phyloP scores from a whole-genome alignment of 1,140 invertebrate species.

The Probaryconus sp. region DNA sequence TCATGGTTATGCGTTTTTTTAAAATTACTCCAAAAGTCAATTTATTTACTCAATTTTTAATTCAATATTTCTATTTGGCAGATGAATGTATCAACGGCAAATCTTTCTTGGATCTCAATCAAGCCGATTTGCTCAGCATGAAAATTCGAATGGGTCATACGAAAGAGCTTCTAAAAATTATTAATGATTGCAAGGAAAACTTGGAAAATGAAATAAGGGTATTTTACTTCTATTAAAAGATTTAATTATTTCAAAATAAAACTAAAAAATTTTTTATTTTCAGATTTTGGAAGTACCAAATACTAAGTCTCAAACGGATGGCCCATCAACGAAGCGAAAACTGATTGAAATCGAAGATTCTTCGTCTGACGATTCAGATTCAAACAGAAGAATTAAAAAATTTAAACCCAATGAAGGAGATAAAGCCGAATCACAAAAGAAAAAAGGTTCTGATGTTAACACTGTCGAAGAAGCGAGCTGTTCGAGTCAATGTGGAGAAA shows the following conservation, averaged over 20 bases:
- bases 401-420: no score
- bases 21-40: background rate
- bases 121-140: slow-evolving; percentile 26
- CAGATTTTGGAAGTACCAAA: no score
- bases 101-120: slow-evolving; percentile 23
- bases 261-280: no score
- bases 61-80: slow-evolving; percentile 14
- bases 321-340: no score
- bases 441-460: background rate
- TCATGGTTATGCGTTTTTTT: background rate
- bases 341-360: no score
- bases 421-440: background rate
- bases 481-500: background rate
- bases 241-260: no score
- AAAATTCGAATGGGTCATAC: slow-evolving; percentile 32
- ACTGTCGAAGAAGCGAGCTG: background rate
- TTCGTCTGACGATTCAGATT: no score
- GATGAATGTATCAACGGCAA: slow-evolving; percentile 35
- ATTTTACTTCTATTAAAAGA: no score
- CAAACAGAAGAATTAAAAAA: no score
- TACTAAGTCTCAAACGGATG: no score
- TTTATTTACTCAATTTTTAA: slow-evolving; percentile 6
- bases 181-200: slow-evolving; percentile 8
- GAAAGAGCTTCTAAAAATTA: slow-evolving; percentile 30
- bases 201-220: slow-evolving; percentile 12